These are phyloP conservation scores for Melipona bicolor DNA, from an alignment of 2,888 invertebrate species.

Conservation along the genomic window DNA sequence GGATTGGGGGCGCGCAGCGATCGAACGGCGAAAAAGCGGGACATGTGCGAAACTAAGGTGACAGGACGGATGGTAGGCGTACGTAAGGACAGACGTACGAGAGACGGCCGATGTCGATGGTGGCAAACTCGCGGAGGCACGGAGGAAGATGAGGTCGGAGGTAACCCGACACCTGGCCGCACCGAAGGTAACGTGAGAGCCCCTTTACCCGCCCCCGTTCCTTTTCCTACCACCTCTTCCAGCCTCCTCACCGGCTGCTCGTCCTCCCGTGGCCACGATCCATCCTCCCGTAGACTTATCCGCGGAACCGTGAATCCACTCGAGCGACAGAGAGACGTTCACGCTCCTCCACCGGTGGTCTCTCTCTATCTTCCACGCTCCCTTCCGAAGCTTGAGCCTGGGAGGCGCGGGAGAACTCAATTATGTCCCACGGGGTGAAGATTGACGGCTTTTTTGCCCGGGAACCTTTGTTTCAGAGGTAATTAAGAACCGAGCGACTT, in stretches of 20 bases:
- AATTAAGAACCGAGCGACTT: conserved; percentile 17
- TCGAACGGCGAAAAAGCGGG: conserved; percentile 31
- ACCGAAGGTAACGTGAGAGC: conserved; percentile 83
- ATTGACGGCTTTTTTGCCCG: conserved; percentile 35
- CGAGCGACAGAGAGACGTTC: conserved; percentile 23
- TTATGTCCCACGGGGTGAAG: conserved; percentile 63
- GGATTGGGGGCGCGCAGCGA: not conserved
- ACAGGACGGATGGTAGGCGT: conserved; percentile 61
- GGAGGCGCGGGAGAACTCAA: conserved; percentile 69
- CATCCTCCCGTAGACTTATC: conserved; percentile 69
- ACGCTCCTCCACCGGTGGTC: conserved; percentile 18
- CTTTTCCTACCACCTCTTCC: conserved; percentile 71
- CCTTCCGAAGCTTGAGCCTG: conserved; percentile 8
- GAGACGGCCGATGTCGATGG: conserved; percentile 77
- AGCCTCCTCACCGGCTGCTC: conserved; percentile 59
- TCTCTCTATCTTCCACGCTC: conserved; percentile 18
- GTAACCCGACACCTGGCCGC: conserved; percentile 83
- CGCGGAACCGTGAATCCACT: conserved; percentile 64
- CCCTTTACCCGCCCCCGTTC: conserved; percentile 77
- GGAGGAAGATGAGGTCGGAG: conserved; percentile 82
- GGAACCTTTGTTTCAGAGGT: conserved; percentile 11
- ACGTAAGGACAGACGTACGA: conserved; percentile 58
- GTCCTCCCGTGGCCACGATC: conserved; percentile 66
- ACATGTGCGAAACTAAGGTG: conserved; percentile 58
- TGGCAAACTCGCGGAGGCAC: conserved; percentile 82